A percentile compares a stretch with the other conserved stretches of the same genome.
Conservation (phyloP, 2,797 vertebrate species). For the Lithobates sylvaticus region DNA sequence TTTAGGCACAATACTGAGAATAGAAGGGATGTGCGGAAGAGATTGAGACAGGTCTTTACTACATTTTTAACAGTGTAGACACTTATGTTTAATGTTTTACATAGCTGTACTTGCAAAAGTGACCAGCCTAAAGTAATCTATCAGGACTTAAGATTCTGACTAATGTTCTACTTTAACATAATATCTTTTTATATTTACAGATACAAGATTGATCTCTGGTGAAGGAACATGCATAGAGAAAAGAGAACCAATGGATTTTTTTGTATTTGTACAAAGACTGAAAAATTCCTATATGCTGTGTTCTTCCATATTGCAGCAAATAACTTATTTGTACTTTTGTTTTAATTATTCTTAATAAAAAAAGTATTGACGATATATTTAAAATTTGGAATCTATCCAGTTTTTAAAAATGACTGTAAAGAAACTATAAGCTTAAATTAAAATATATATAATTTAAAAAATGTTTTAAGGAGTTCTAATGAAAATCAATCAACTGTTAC, state of each 20-base stretch:
- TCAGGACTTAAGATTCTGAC: too few species aligned
- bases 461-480: neutral
- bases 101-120: too few species aligned
- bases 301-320: slow-evolving; percentile 59
- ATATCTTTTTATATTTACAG: slow-evolving; percentile 57
- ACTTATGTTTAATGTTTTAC: too few species aligned
- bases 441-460: slow-evolving; percentile 14
- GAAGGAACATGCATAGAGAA: slow-evolving; percentile 62
- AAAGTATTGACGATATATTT: slow-evolving; percentile 63
- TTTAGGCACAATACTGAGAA: too few species aligned
- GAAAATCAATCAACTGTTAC: too few species aligned
- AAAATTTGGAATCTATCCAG: slow-evolving; percentile 35
- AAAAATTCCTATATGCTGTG: slow-evolving; percentile 64
- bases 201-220: slow-evolving; percentile 48
- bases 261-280: slow-evolving; percentile 78
- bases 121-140: too few species aligned
- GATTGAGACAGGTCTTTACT: too few species aligned
- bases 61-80: too few species aligned
- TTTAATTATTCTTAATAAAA: slow-evolving; percentile 66
- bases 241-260: slow-evolving; percentile 69
- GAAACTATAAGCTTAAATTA: slow-evolving; percentile 36
- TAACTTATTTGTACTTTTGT: slow-evolving; percentile 72
- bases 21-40: too few species aligned
- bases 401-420: slow-evolving; percentile 57
- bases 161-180: neutral